Evolutionary conservation across 2,113 vertebrate species (phyloP).

Genomic region (Leuciscus idus): DNA sequence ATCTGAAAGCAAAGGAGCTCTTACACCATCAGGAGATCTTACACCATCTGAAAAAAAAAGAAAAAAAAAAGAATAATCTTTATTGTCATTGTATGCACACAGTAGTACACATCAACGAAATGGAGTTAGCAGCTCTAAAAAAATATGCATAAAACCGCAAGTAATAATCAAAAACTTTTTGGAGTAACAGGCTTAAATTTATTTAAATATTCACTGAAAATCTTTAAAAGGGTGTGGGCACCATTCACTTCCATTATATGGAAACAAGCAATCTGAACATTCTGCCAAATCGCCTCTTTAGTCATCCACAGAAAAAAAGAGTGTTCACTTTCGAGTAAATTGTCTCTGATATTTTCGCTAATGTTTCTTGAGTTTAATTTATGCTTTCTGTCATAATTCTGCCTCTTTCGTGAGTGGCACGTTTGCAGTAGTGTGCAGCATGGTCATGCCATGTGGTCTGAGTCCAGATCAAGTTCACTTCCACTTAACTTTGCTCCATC

Average conservation of each 20-base stretch:
- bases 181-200: background rate
- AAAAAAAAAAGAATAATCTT: too few species aligned
- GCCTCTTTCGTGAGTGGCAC: conserved; percentile 11
- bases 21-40: too few species aligned
- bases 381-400: conserved; percentile 41
- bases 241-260: background rate
- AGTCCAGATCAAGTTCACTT: conserved; percentile 38
- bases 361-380: too few species aligned
- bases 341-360: too few species aligned
- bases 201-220: background rate
- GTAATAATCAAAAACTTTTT: too few species aligned
- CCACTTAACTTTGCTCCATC: conserved; percentile 1
- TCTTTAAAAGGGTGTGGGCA: background rate
- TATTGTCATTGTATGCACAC: too few species aligned
- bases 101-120: too few species aligned
- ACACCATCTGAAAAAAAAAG: too few species aligned
- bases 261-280: background rate
- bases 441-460: background rate
- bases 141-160: too few species aligned
- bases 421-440: background rate
- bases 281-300: background rate
- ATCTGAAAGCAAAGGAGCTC: background rate
- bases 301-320: background rate
- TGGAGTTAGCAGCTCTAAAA: too few species aligned
- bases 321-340: background rate